These are phyloP conservation scores for Amblyteles armatorius DNA, from an alignment of 2,888 invertebrate species.

Conservation along the genomic window DNA sequence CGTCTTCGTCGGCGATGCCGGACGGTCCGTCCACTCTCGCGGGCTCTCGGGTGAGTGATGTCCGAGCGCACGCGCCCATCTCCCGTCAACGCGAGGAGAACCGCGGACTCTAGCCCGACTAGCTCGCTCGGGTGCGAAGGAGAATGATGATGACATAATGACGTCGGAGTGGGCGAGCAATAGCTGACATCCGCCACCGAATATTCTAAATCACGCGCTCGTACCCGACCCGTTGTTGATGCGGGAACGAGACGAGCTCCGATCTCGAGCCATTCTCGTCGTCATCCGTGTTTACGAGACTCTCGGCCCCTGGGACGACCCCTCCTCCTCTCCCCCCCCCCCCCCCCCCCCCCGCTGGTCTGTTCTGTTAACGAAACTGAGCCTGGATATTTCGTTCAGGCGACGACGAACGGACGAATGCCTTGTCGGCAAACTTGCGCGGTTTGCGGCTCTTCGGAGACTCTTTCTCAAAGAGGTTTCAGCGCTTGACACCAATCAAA, in stretches of 20 bases:
- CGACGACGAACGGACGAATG: conserved; percentile 48
- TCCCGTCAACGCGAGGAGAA: conserved; percentile 79
- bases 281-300: conserved; percentile 77
- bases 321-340: too few relatives aligned
- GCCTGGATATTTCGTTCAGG: conserved; percentile 8
- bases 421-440: conserved; percentile 18
- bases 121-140: conserved; percentile 78
- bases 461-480: background rate
- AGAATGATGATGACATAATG: conserved; percentile 85
- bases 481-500: background rate
- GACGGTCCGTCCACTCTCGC: conserved; percentile 70
- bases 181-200: conserved; percentile 84
- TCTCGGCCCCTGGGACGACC: conserved; percentile 36
- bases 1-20: conserved; percentile 22
- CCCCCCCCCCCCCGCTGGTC: background rate
- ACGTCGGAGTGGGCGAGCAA: conserved; percentile 84
- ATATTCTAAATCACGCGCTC: conserved; percentile 83
- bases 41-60: conserved; percentile 81
- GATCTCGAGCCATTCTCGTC: conserved; percentile 57
- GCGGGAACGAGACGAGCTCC: conserved; percentile 26
- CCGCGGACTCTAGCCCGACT: conserved; percentile 28
- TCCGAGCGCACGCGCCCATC: conserved; percentile 81
- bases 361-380: conserved; percentile 28
- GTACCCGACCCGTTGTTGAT: conserved; percentile 66
- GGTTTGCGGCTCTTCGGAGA: background rate